Conservation (phyloP, 2,113 vertebrate species). For the Aramus guarauna region DNA sequence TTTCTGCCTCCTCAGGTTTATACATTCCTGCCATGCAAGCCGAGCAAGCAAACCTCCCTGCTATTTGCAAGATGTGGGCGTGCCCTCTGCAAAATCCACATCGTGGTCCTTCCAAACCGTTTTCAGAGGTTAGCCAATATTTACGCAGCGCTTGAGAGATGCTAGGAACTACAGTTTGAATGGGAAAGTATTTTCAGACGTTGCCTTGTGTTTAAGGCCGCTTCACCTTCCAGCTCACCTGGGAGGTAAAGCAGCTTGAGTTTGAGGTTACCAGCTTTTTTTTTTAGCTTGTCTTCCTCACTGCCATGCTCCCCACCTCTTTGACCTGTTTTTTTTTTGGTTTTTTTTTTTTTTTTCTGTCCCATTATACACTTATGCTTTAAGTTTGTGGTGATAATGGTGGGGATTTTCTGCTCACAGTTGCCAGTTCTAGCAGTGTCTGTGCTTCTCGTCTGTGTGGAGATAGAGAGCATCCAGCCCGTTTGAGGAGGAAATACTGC, state of each 20-base stretch:
- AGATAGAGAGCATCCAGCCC: neutral
- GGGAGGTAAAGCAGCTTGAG: neutral
- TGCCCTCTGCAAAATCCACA: neutral
- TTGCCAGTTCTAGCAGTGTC: neutral
- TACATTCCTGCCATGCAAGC: neutral
- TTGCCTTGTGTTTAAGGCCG: neutral
- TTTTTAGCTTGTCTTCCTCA: neutral
- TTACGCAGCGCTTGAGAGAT: neutral
- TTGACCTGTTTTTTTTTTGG: neutral
- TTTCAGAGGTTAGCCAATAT: conserved; percentile 32
- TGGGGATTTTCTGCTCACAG: neutral
- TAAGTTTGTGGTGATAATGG: neutral
- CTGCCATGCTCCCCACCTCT: neutral
- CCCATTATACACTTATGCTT: neutral
- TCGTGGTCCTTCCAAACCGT: neutral
- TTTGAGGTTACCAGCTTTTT: neutral
- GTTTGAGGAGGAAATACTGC: neutral
- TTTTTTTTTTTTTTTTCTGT: neutral
- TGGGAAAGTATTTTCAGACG: neutral
- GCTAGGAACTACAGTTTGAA: neutral
- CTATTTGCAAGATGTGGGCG: conserved; percentile 4
- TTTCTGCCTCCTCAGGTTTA: neutral
- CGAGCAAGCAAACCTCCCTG: neutral
- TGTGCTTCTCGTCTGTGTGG: neutral
- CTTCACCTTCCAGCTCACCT: conserved; percentile 15